A percentile compares a stretch with the other conserved stretches of the same genome.
Evolutionary conservation across 2,888 invertebrate genomes (phyloP).

Genomic region (Drosophila mulleri): DNA sequence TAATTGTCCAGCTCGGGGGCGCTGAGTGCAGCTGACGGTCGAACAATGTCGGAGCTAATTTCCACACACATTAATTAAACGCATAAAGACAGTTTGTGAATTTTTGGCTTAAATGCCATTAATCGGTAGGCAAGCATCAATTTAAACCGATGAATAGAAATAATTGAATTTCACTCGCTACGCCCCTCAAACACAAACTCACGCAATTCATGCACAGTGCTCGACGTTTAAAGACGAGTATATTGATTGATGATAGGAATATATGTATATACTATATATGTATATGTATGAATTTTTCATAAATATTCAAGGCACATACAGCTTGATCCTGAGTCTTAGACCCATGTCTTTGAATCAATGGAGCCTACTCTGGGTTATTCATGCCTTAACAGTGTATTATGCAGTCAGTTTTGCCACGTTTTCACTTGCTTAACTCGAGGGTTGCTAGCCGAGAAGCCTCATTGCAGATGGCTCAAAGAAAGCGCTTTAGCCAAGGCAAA

Average conservation of each 20-base stretch:
- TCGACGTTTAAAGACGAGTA: not conserved
- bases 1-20: constrained; percentile 4
- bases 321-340: not conserved
- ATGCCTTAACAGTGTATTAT: not conserved
- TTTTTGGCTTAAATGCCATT: constrained; percentile 9
- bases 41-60: constrained; percentile 31
- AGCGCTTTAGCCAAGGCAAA: constrained; percentile 42
- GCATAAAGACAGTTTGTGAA: constrained; percentile 9
- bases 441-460: constrained; percentile 9
- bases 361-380: not conserved
- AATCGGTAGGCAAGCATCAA: constrained; percentile 2
- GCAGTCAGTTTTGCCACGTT: not conserved
- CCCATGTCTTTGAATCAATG: not conserved
- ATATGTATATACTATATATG: not conserved
- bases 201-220: not conserved
- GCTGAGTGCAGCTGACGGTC: constrained; percentile 21
- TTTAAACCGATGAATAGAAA: constrained; percentile 1
- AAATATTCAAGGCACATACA: not conserved
- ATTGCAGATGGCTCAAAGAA: constrained; percentile 20
- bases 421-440: not conserved
- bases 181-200: not conserved
- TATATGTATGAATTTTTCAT: not conserved
- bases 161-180: constrained; percentile 1
- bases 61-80: constrained; percentile 26
- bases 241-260: not conserved